Base-by-base conservation (phyloP, 2,888 invertebrate species). In the Hyles lineata region DNA sequence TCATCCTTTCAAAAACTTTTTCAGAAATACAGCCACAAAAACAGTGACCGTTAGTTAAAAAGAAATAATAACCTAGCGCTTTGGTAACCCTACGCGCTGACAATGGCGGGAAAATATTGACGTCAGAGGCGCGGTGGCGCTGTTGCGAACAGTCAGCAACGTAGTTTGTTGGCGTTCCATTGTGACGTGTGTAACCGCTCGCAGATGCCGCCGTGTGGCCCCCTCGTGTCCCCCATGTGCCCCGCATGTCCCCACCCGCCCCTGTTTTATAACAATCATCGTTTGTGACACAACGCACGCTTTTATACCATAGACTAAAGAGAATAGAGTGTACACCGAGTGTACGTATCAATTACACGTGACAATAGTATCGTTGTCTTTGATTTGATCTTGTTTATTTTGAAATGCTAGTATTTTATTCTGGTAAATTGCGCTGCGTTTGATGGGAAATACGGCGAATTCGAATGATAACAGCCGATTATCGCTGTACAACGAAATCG, bases 61-160 rank as follows among this genome's bases (percentile, higher is more conserved):
- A 73, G 25, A 23, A 69, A 19, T 15, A 69, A 21, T 58, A 55
- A 19, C 55, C 55, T n/a, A 21, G 19, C 6, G 21, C 50, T 23
- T 21, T 75, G 83, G 75, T 86, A 89, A 79, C 89, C 89, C 88
- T 89, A 75, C 19, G 29, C 71, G 71, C 73, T 79, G 79, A 87
- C 86, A 89, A 88, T 86, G 85, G 83, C 86, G 85, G 87, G 85
- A 86, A 85, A 89, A 88, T 85, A 84, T 85, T 87, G 85, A 87
- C 86, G 87, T 87, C 83, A 85, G 76, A 78, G 81, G 76, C 80
- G 80, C 79, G 77, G 80, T 76, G 70, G 50, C 67, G 50, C 43
- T 73, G 76, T 77, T 77, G 75, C 74, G 76, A 76, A 74, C 74
- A 76, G 55, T 52, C 62, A 55, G 62, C 71, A 55, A 23, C 55